A percentile compares a stretch with the other conserved stretches of the same genome.
Conservation (phyloP, 2,113 vertebrate species). For the Dunckerocampus dactyliophorus region DNA sequence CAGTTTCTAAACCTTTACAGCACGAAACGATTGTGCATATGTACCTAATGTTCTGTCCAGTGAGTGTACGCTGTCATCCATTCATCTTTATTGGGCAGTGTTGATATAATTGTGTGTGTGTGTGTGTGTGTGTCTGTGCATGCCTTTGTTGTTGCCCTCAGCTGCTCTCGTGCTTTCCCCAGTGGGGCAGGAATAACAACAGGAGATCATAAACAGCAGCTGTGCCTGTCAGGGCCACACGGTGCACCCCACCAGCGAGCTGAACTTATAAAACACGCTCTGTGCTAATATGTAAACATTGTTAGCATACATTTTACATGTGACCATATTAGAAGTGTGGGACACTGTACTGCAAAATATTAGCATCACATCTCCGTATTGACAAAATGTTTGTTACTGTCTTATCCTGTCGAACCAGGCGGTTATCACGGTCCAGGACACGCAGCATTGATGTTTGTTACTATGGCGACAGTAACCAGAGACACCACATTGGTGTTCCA, state of each 20-base stretch:
- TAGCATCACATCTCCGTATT: background rate
- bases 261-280: slow-evolving; percentile 15
- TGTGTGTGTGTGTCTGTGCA: background rate
- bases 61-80: slow-evolving; percentile 2
- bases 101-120: slow-evolving; percentile 5
- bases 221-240: slow-evolving; percentile 52
- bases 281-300: background rate
- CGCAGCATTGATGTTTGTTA: slow-evolving; percentile 50
- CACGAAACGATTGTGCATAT: too few species aligned
- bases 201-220: slow-evolving; percentile 64
- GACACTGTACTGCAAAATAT: background rate
- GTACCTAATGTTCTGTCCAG: slow-evolving; percentile 1
- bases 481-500: slow-evolving; percentile 49
- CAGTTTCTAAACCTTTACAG: too few species aligned
- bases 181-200: slow-evolving; percentile 55
- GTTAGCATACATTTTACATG: background rate
- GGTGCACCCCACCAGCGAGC: slow-evolving; percentile 15
- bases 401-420: slow-evolving; percentile 29
- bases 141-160: slow-evolving; percentile 48
- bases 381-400: slow-evolving; percentile 47
- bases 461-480: slow-evolving; percentile 60
- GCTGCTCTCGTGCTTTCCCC: slow-evolving; percentile 48
- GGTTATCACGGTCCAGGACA: slow-evolving; percentile 39
- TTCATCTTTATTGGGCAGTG: slow-evolving; percentile 2
- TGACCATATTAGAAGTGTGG: background rate